These are phyloP conservation scores for Drosophila suzukii DNA, from an alignment of 1,140 invertebrate genomes.

Conservation along the genomic window DNA sequence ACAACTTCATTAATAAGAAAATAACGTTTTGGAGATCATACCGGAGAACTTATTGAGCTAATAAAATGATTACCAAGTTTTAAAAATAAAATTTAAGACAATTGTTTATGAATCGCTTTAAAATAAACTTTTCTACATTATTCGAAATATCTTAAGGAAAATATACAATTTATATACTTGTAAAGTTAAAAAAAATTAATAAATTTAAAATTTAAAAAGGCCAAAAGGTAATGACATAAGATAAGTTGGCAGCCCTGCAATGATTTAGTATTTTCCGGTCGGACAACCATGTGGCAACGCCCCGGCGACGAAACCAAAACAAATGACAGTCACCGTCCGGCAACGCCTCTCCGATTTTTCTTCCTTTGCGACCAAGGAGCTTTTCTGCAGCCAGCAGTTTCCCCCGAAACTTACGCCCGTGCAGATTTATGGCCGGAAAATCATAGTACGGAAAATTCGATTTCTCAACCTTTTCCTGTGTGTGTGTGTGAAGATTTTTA, in stretches of 20 bases:
- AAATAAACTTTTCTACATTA: not conserved
- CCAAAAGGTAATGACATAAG: not conserved
- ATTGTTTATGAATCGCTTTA: not conserved
- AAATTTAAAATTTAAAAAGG: not conserved
- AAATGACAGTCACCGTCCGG: not conserved
- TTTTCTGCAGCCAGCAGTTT: constrained; percentile 53
- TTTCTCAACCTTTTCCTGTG: constrained; percentile 26
- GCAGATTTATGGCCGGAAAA: constrained; percentile 48
- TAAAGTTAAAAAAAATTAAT: not conserved
- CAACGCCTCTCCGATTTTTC: constrained; percentile 20
- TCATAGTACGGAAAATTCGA: constrained; percentile 55
- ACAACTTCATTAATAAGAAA: too few relatives aligned
- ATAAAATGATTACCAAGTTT: too few relatives aligned
- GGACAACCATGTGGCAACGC: not conserved
- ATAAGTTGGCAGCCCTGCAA: not conserved
- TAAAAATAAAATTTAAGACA: too few relatives aligned
- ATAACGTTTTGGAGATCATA: too few relatives aligned
- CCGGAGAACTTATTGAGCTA: too few relatives aligned
- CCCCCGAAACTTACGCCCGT: constrained; percentile 35
- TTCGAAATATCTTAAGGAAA: too few relatives aligned
- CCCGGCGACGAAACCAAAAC: constrained; percentile 2
- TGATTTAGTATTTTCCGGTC: not conserved
- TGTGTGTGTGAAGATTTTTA: constrained; percentile 37
- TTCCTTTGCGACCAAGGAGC: constrained; percentile 45
- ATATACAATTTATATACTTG: too few relatives aligned